Evolutionary conservation across 2,888 invertebrate species (phyloP).

Genomic region (Pecten maximus): DNA sequence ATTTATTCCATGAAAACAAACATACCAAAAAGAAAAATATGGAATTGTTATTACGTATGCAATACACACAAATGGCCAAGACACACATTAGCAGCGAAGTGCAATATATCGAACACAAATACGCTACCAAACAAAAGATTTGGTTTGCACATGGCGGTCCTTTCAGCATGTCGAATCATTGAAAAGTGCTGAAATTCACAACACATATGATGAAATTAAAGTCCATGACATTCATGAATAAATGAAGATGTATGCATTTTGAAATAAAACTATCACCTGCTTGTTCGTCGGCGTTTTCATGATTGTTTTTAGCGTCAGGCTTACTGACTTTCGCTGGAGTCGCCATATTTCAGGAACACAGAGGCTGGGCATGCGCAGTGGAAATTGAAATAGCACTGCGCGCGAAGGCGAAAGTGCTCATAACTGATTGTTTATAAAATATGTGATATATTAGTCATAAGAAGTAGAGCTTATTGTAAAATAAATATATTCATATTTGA

Average conservation of each 20-base stretch:
- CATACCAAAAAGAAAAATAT: neutral
- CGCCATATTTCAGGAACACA: slow-evolving; percentile 77
- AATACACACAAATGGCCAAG: neutral
- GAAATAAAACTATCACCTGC: slow-evolving; percentile 71
- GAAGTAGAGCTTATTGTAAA: neutral
- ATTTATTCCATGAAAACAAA: neutral
- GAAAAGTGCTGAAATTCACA: neutral
- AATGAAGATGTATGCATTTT: neutral
- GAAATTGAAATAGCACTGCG: slow-evolving; percentile 32
- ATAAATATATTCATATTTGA: neutral
- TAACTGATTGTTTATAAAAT: neutral
- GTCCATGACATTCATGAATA: neutral
- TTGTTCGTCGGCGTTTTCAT: slow-evolving; percentile 80
- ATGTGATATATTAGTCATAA: neutral
- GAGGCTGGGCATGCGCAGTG: slow-evolving; percentile 27
- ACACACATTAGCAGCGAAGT: neutral
- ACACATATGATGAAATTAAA: neutral
- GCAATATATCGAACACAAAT: neutral
- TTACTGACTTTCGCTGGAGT: slow-evolving; percentile 80
- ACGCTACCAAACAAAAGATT: slow-evolving; percentile 47
- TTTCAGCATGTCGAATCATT: slow-evolving; percentile 33
- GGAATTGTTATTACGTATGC: neutral
- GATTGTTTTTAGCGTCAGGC: slow-evolving; percentile 81
- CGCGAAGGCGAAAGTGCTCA: neutral
- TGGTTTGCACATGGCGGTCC: slow-evolving; percentile 41